Evolutionary conservation across 2,888 invertebrate genomes (phyloP).

Genomic region (Halictus ligatus): DNA sequence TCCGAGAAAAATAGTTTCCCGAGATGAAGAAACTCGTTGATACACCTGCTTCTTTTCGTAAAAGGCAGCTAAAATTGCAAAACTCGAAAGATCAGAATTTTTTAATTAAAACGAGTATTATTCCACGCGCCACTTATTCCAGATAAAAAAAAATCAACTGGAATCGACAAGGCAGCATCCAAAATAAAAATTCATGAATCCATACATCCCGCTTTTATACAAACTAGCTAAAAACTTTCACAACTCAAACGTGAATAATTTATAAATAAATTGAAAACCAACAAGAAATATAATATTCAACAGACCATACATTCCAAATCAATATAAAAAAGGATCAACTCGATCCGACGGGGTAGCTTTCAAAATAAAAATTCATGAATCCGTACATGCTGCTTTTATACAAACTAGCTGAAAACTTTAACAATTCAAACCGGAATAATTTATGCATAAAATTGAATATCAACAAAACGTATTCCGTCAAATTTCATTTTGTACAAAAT

Average conservation of each 20-base stretch:
- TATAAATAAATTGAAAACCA: not conserved
- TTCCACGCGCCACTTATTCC: not conserved
- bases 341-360: not conserved
- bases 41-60: not conserved
- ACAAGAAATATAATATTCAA: not conserved
- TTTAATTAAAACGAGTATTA: too few relatives aligned
- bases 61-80: not conserved
- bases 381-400: not conserved
- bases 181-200: not conserved
- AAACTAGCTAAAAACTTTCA: not conserved
- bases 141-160: not conserved
- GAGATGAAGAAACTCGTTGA: not conserved
- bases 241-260: not conserved
- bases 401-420: not conserved
- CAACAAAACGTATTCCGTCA: too few relatives aligned
- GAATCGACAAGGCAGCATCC: not conserved
- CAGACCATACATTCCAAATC: not conserved
- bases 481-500: not conserved
- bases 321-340: not conserved
- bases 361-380: not conserved
- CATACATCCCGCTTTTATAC: not conserved
- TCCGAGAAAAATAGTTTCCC: not conserved
- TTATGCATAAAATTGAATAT: not conserved
- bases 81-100: not conserved
- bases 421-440: not conserved